These are phyloP conservation scores for Serrognathus titanus DNA, from an alignment of 2,888 invertebrate species.

Conservation along the genomic window DNA sequence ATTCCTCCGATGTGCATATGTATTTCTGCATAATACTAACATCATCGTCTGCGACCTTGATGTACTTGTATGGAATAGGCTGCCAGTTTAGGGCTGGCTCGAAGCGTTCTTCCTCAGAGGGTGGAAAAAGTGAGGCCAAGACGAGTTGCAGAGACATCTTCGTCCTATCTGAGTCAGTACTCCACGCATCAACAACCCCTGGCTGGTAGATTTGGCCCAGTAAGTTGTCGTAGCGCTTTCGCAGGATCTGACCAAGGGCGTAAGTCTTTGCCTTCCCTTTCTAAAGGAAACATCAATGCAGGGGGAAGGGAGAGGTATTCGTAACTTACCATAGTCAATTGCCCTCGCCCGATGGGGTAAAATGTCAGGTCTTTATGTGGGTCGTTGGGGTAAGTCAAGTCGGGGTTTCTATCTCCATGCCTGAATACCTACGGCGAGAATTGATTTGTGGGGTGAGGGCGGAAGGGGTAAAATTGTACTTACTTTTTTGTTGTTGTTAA, in stretches of 20 bases:
- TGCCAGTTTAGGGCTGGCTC: neutral
- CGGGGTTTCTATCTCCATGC: slow-evolving; percentile 74
- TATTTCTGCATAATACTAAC: no score
- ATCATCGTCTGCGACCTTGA: neutral
- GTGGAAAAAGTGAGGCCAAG: neutral
- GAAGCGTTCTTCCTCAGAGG: neutral
- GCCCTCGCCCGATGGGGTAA: slow-evolving; percentile 71
- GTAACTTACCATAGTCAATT: slow-evolving; percentile 65
- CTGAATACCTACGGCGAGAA: slow-evolving; percentile 57
- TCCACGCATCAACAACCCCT: slow-evolving; percentile 60
- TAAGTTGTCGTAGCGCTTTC: slow-evolving; percentile 65
- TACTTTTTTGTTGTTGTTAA: no score
- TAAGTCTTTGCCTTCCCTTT: slow-evolving; percentile 72
- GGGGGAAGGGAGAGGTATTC: neutral
- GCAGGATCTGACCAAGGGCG: slow-evolving; percentile 68
- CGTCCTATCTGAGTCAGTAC: slow-evolving; percentile 65
- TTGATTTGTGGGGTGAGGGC: no score
- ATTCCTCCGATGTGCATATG: no score
- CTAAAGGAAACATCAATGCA: slow-evolving; percentile 49
- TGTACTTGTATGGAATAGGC: neutral
- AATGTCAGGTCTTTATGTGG: slow-evolving; percentile 59
- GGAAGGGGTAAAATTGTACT: no score
- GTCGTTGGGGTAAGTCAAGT: slow-evolving; percentile 66
- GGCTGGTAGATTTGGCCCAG: slow-evolving; percentile 62
- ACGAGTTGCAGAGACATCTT: slow-evolving; percentile 62